These are phyloP conservation scores for Rhynchotus rufescens DNA, from an alignment of 2,797 vertebrate genomes.

Conservation along the genomic window DNA sequence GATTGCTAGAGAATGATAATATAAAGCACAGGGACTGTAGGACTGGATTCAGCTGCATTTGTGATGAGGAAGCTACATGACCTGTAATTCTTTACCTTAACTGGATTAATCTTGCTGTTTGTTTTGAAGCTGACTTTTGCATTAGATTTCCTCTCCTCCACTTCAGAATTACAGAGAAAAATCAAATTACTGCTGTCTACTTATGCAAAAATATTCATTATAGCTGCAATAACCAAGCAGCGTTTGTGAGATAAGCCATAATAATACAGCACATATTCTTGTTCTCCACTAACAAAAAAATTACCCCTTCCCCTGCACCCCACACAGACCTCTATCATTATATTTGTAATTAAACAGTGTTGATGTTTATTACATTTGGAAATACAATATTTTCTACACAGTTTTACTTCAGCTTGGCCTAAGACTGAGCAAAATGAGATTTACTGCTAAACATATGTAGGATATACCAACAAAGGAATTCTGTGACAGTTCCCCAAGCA, in stretches of 20 bases:
- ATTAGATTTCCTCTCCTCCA: neutral
- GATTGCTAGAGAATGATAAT: neutral
- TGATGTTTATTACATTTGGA: neutral
- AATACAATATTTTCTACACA: neutral
- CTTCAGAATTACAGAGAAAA: neutral
- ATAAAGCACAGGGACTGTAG: neutral
- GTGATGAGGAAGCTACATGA: neutral
- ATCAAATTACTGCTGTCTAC: neutral
- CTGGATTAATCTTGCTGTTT: neutral
- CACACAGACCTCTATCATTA: neutral
- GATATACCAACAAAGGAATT: neutral
- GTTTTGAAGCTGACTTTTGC: neutral
- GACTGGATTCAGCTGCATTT: neutral
- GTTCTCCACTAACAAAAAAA: neutral
- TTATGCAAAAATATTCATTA: slow-evolving; percentile 3
- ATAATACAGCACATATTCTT: neutral
- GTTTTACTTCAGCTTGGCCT: neutral
- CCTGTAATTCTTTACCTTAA: neutral
- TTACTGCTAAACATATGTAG: neutral
- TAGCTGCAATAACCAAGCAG: neutral
- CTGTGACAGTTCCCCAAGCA: neutral
- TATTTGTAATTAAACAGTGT: neutral
- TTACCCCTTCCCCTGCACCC: neutral
- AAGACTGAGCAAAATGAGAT: neutral
- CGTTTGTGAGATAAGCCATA: neutral